Conservation (phyloP, 2,113 vertebrate genomes). For the Antechinus flavipes region DNA sequence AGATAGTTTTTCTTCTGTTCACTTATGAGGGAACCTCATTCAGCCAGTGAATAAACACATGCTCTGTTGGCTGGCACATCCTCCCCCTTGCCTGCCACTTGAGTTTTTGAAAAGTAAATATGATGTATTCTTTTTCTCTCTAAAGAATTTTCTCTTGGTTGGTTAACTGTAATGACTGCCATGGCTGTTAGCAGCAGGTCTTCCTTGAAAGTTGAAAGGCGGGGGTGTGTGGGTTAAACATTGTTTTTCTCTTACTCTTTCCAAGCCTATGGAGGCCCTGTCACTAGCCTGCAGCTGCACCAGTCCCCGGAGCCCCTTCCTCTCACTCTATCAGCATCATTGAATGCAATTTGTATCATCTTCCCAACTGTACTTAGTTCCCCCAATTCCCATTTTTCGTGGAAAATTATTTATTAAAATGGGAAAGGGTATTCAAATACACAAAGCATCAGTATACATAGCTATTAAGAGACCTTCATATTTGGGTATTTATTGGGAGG, state of each 20-base stretch:
- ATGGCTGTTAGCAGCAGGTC: background rate
- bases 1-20: background rate
- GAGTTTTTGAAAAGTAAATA: conserved; percentile 28
- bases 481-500: background rate
- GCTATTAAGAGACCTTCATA: background rate
- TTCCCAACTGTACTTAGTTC: background rate
- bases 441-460: background rate
- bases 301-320: background rate
- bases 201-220: background rate
- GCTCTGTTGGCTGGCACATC: background rate
- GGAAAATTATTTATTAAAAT: background rate
- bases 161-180: background rate
- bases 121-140: conserved; percentile 25
- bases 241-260: background rate
- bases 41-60: background rate
- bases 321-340: background rate
- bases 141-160: conserved; percentile 5
- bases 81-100: background rate
- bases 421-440: background rate
- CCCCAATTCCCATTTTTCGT: background rate
- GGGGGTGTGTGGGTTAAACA: background rate
- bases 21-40: background rate
- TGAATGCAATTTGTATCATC: background rate
- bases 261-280: background rate
- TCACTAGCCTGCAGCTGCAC: background rate